Percentiles rank a stretch among this genome's conserved stretches.
Evolutionary conservation across 2,113 vertebrate species (phyloP).

Genomic region (Osmerus mordax): DNA sequence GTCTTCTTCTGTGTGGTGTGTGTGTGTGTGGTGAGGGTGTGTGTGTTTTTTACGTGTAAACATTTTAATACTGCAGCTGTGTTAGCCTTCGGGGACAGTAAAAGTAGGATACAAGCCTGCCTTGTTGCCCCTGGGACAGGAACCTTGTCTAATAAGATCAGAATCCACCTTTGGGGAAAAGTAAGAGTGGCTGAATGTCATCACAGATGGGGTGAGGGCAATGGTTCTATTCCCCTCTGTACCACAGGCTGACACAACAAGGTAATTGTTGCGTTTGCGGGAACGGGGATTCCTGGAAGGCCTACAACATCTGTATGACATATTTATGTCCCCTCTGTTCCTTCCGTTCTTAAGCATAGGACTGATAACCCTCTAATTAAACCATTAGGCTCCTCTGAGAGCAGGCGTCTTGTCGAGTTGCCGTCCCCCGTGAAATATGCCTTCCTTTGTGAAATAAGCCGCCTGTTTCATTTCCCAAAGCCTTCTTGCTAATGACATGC

Average conservation of each 20-base stretch:
- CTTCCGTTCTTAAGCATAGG: not conserved
- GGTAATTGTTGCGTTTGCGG: not conserved
- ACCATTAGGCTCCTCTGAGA: not conserved
- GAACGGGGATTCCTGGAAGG: not conserved
- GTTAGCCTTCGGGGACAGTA: not conserved
- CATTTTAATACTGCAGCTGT: slow-evolving; percentile 10
- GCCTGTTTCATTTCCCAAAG: too few species aligned
- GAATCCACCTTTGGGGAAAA: slow-evolving; percentile 4
- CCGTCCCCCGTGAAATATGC: too few species aligned
- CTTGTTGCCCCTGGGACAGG: slow-evolving; percentile 15
- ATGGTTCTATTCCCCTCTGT: not conserved
- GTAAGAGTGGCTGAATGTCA: slow-evolving; percentile 14
- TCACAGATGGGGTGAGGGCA: slow-evolving; percentile 4
- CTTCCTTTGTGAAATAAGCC: too few species aligned
- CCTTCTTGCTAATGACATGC: too few species aligned
- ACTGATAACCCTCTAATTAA: not conserved
- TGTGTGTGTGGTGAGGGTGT: too few species aligned
- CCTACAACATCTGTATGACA: not conserved
- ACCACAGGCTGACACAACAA: not conserved
- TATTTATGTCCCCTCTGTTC: not conserved
- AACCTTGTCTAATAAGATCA: slow-evolving; percentile 36
- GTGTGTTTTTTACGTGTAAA: slow-evolving; percentile 5
- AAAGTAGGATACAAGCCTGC: slow-evolving; percentile 9
- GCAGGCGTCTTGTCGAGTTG: too few species aligned
- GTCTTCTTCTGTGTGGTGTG: slow-evolving; percentile 1